Base-by-base conservation (phyloP, 2,113 vertebrate species). In the Barnardius zonarius region DNA sequence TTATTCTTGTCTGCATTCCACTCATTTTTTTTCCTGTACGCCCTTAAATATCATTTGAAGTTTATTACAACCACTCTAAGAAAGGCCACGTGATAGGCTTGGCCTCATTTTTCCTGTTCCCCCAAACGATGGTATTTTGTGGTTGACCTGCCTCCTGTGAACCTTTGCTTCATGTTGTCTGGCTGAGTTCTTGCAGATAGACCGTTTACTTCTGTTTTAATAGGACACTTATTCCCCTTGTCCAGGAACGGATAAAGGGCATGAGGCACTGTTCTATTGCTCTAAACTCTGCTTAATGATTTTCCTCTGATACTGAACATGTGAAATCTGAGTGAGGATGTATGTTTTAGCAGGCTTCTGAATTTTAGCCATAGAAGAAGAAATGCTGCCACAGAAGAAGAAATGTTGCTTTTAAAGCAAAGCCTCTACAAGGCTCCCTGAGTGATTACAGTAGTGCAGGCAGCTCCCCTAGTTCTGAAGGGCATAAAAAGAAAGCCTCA, bases 1-100 rank as follows among this genome's bases (percentile, higher is more conserved):
- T 97, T 96, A 91, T 88, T 83, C 92, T 90, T 86, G 92, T 94
- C 95, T 97, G 73, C 90, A 90, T 96, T 94, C 96, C 95, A 83
- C 24, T 57, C 77, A 55, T 94, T 92, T 89, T 78, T 94, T 93
- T 35, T 35, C 57, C 75, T n/a, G 6, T 72, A 93, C 11, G 13
- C 73, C 62, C 79, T 86, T 86, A 95, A 93, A 95, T 86, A 92
- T 78, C 27, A 90, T 97, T 96, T 96, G 90, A 96, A 72, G 83
- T 86, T 86, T 62, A 72, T 59, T 95, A 81, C 31, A 85, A 24
- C 35, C 44, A 27, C 61, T 88, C 64, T 80, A 77, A 80, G 64
- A 74, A 83, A 67, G 73, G 44, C 52, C 88, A 86, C 9, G 2
- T 82, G 83, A 31, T 51, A 78, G 49, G 28, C 41, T 96, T 94